phyloP scores from a whole-genome alignment of 2,113 vertebrate species.

The Heterotis niloticus region DNA sequence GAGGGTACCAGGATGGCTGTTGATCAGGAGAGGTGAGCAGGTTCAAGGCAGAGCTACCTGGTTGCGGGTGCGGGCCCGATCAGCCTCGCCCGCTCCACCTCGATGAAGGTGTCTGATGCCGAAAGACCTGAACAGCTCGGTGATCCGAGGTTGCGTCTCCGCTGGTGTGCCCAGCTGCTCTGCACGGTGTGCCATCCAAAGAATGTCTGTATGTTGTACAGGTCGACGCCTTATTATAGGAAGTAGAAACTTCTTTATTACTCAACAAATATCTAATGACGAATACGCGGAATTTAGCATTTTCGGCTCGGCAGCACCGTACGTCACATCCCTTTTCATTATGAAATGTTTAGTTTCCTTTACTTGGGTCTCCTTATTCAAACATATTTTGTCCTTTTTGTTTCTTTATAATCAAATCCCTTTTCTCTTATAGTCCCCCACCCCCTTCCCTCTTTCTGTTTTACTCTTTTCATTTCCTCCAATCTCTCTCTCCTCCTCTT shows the following conservation, averaged over 20 bases:
- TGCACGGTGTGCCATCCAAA: too few species aligned
- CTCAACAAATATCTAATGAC: background rate
- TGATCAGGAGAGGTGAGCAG: too few species aligned
- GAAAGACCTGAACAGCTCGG: too few species aligned
- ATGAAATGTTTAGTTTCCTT: background rate
- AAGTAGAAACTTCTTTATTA: background rate
- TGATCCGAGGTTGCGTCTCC: too few species aligned
- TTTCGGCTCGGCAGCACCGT: background rate
- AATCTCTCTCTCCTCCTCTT: constrained; percentile 57
- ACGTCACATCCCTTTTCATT: background rate
- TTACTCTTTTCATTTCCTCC: constrained; percentile 63
- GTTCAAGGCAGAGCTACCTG: too few species aligned
- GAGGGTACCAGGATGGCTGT: too few species aligned
- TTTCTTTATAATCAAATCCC: background rate
- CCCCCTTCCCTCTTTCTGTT: constrained; percentile 56
- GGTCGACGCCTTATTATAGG: background rate
- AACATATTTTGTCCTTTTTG: background rate
- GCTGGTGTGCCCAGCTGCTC: too few species aligned
- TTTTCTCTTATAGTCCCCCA: constrained; percentile 20
- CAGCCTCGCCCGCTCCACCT: too few species aligned
- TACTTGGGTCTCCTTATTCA: background rate
- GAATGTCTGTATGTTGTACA: too few species aligned
- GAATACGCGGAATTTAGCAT: background rate
- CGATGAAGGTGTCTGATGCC: too few species aligned
- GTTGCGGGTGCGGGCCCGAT: too few species aligned